phyloP scores from a whole-genome alignment of 2,888 invertebrate species.

The Aphodius sticticus region DNA sequence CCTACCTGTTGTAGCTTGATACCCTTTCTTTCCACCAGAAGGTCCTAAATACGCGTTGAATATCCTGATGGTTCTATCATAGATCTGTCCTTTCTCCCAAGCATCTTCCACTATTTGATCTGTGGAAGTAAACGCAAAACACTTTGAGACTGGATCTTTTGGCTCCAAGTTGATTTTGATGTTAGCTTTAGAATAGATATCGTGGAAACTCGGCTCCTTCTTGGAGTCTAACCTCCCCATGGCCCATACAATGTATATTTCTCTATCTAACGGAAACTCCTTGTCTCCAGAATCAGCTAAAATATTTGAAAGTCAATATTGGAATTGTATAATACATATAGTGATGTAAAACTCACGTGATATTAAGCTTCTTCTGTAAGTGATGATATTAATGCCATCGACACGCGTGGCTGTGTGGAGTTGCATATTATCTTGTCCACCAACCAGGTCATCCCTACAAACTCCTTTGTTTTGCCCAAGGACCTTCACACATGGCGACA shows the following conservation, averaged over 20 bases:
- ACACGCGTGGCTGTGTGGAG: slow-evolving; percentile 75
- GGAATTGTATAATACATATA: background rate
- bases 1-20: slow-evolving; percentile 73
- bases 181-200: slow-evolving; percentile 77
- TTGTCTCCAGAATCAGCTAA: slow-evolving; percentile 81
- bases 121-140: slow-evolving; percentile 74
- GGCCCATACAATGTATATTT: slow-evolving; percentile 81
- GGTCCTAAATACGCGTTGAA: slow-evolving; percentile 87
- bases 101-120: slow-evolving; percentile 54
- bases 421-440: slow-evolving; percentile 84
- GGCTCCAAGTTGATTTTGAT: slow-evolving; percentile 72
- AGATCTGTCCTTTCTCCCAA: slow-evolving; percentile 72
- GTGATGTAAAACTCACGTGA: slow-evolving; percentile 66
- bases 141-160: slow-evolving; percentile 72
- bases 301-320: slow-evolving; percentile 39
- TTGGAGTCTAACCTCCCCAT: slow-evolving; percentile 80
- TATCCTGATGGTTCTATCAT: slow-evolving; percentile 75
- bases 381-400: slow-evolving; percentile 80
- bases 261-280: slow-evolving; percentile 70
- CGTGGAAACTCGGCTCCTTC: slow-evolving; percentile 85
- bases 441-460: slow-evolving; percentile 83
- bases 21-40: slow-evolving; percentile 81
- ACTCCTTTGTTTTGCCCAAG: slow-evolving; percentile 87
- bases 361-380: slow-evolving; percentile 78
- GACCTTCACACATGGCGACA: slow-evolving; percentile 85